Base-by-base conservation (phyloP, 2,888 invertebrate genomes). In the Tenodera sinensis region DNA sequence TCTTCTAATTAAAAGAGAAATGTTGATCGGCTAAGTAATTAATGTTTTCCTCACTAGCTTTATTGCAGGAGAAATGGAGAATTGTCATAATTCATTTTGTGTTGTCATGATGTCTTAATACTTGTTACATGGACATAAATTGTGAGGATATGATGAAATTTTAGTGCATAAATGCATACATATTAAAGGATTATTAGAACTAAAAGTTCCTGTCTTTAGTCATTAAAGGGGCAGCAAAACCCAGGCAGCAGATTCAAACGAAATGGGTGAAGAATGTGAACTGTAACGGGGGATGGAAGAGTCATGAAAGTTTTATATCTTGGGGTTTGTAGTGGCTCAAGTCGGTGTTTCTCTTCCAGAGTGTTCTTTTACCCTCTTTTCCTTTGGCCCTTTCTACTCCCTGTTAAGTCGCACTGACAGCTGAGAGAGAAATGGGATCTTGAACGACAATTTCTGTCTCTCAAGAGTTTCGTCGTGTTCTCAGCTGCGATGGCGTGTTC, bases 371-470 rank as follows among this genome's bases (percentile, higher is more conserved):
- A 28, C 28, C 71, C 28, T 81, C 71, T 86, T 54, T 85, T 47
- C 85, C 42, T 85, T 28, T 85, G 28, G 28, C n/a, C 81, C 81
- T 14, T 20, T 30, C 28, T 28, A 25, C 42, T 42, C 47, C 54
- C 28, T 86, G 86, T 81, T 86, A 86, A 86, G 81, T 81, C 86
- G 28, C 81, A 86, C 86, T 86, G 86, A 86, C 86, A 86, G 86
- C n/a, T 20, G 28, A 81, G 86, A 86, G 86, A 86, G 86, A 86
- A 86, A 86, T 86, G 54, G 86, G 86, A 86, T 86, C 86, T 86
- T 86, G 81, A 86, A 86, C 86, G 86, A 86, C 86, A 86, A 86
- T 86, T 86, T 86, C 86, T 86, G 86, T 86, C 86, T 86, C 81
- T 86, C 81, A 47, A 86, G 86, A 71, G 71, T 85, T 85, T 85